A percentile compares a stretch with the other conserved stretches of the same genome.
phyloP scores from a whole-genome alignment of 2,888 invertebrate species.

The Lepidonotus clava region DNA sequence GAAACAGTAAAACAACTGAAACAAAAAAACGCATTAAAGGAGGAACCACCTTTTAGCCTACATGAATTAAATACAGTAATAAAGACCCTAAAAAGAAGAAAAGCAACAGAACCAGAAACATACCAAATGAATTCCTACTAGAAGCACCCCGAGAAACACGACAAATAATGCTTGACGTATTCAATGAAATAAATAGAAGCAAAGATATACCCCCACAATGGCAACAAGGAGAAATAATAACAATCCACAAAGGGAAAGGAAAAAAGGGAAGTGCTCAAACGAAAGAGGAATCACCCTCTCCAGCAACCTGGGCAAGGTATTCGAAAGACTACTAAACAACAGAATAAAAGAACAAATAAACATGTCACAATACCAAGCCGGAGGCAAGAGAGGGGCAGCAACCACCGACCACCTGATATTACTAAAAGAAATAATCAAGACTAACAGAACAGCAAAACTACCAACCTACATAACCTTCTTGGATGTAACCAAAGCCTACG shows the following conservation, averaged over 20 bases:
- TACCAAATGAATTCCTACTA: too few relatives aligned
- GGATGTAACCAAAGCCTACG: constrained; percentile 36
- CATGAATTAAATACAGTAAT: too few relatives aligned
- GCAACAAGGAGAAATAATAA: background rate
- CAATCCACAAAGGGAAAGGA: background rate
- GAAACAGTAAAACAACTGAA: too few relatives aligned
- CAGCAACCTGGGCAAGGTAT: constrained; percentile 5
- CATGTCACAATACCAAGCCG: background rate
- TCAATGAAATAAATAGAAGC: background rate
- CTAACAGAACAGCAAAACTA: background rate
- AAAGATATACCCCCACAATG: background rate
- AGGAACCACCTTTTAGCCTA: too few relatives aligned
- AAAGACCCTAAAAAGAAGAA: too few relatives aligned
- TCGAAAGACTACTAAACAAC: background rate
- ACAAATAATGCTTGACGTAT: background rate
- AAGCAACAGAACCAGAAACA: too few relatives aligned
- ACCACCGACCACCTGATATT: background rate
- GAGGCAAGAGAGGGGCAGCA: background rate
- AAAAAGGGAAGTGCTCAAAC: background rate
- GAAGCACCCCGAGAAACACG: background rate
- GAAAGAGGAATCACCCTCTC: constrained; percentile 6
- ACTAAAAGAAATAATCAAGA: background rate
- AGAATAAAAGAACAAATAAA: background rate
- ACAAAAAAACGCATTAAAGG: too few relatives aligned
- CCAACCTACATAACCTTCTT: constrained; percentile 15